phyloP scores from a whole-genome alignment of 2,888 invertebrate genomes.

The Drosophila melanosoma region DNA sequence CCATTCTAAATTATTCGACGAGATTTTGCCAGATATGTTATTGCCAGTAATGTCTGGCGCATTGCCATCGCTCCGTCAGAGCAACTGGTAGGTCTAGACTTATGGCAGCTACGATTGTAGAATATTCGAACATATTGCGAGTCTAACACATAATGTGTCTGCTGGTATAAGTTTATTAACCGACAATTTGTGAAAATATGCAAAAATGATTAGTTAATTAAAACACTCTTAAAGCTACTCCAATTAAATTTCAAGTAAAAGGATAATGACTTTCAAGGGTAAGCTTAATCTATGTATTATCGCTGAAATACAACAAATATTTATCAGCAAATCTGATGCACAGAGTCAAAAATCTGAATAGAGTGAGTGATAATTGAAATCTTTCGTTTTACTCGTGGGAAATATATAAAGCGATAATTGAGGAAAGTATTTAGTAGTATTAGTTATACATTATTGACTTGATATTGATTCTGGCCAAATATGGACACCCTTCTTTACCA shows the following conservation, averaged over 20 bases:
- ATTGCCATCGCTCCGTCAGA: not conserved
- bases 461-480: not conserved
- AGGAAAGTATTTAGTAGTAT: not conserved
- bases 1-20: not conserved
- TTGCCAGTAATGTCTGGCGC: not conserved
- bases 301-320: not conserved
- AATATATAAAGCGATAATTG: not conserved
- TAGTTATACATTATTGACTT: not conserved
- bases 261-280: conserved; percentile 48
- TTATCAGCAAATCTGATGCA: not conserved
- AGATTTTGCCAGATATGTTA: not conserved
- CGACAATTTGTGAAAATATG: conserved; percentile 40
- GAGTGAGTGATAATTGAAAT: not conserved
- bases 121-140: conserved; percentile 23
- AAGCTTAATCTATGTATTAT: not conserved
- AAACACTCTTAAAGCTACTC: conserved; percentile 2
- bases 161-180: conserved; percentile 10
- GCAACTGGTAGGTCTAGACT: not conserved
- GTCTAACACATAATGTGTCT: not conserved
- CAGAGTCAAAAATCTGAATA: not conserved
- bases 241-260: conserved; percentile 14
- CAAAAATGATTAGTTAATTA: not conserved
- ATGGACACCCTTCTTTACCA: not conserved
- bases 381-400: not conserved
- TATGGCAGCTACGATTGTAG: not conserved